These are phyloP conservation scores for Brachyopa scutellaris DNA, from an alignment of 2,888 invertebrate genomes.

Conservation along the genomic window DNA sequence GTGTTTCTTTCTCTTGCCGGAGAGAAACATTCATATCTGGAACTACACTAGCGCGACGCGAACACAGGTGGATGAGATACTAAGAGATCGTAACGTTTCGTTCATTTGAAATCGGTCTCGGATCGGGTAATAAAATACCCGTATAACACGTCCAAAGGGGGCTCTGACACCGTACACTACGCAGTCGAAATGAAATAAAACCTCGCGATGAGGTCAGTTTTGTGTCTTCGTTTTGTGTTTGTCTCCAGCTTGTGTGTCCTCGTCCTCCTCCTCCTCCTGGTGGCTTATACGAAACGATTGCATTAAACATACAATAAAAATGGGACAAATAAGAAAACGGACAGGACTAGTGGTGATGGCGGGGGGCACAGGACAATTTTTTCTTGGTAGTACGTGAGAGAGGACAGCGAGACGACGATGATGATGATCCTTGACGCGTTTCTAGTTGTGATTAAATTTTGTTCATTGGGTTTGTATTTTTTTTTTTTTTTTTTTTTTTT, in stretches of 20 bases:
- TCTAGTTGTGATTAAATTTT: constrained; percentile 56
- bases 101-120: constrained; percentile 70
- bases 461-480: constrained; percentile 16
- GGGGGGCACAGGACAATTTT: constrained; percentile 1
- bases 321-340: constrained; percentile 53
- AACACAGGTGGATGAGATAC: constrained; percentile 67
- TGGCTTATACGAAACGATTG: constrained; percentile 35
- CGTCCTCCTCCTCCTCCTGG: too few species aligned
- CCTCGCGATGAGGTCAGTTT: constrained; percentile 32
- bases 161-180: constrained; percentile 51
- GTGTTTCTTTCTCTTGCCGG: neutral
- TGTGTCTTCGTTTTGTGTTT: too few species aligned
- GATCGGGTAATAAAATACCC: constrained; percentile 71
- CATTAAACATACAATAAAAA: constrained; percentile 57
- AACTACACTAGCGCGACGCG: constrained; percentile 25
- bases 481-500: constrained; percentile 23
- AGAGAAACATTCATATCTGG: constrained; percentile 61
- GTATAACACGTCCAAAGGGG: constrained; percentile 72
- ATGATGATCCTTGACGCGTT: constrained; percentile 30
- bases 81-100: constrained; percentile 54
- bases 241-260: constrained; percentile 25
- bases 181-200: constrained; percentile 41
- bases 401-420: neutral
- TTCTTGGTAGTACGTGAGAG: constrained; percentile 46
- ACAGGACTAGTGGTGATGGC: neutral